Conservation (phyloP, 30 jellyfish, hydroid and myxozoan genomes). For the Cassiopea andromeda region DNA sequence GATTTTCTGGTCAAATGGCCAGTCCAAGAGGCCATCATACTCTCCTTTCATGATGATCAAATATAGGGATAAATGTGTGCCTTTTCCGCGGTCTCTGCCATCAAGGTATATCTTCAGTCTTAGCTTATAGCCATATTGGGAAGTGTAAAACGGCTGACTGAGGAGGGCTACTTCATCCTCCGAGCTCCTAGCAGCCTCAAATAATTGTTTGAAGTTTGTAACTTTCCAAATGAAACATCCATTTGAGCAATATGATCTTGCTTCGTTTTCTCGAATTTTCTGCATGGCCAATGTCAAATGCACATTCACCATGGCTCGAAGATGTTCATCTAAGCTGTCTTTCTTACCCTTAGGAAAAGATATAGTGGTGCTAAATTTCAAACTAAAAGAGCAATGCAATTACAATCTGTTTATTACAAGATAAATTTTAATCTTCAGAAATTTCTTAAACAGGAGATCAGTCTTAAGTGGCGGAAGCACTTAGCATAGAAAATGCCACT, state of each 20-base stretch:
- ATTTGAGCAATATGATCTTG: conserved; percentile 90
- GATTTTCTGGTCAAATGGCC: conserved; percentile 96
- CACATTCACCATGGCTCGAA: conserved; percentile 66
- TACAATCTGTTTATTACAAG: too few relatives aligned
- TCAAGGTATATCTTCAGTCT: conserved; percentile 84
- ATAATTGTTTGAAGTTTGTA: conserved; percentile 81
- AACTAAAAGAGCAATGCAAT: too few relatives aligned
- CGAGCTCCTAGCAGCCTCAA: conserved; percentile 83
- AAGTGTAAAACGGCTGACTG: conserved; percentile 94
- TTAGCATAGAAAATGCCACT: too few relatives aligned
- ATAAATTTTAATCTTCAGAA: too few relatives aligned
- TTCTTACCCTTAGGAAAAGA: conserved; percentile 74
- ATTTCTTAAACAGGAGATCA: too few relatives aligned
- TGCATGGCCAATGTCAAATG: conserved; percentile 93
- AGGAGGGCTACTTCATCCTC: conserved; percentile 91
- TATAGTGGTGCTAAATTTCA: not conserved
- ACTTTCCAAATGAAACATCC: conserved; percentile 88
- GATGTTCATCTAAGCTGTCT: conserved; percentile 83
- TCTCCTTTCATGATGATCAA: conserved; percentile 96
- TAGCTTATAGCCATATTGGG: conserved; percentile 95
- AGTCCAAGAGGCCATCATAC: conserved; percentile 85
- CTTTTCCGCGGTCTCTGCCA: conserved; percentile 98
- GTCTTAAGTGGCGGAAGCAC: too few relatives aligned
- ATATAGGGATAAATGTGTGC: conserved; percentile 92
- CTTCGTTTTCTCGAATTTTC: conserved; percentile 86